A percentile compares a stretch with the other conserved stretches of the same genome.
phyloP scores from a whole-genome alignment of 2,113 vertebrate species.

The Nematolebias whitei region DNA sequence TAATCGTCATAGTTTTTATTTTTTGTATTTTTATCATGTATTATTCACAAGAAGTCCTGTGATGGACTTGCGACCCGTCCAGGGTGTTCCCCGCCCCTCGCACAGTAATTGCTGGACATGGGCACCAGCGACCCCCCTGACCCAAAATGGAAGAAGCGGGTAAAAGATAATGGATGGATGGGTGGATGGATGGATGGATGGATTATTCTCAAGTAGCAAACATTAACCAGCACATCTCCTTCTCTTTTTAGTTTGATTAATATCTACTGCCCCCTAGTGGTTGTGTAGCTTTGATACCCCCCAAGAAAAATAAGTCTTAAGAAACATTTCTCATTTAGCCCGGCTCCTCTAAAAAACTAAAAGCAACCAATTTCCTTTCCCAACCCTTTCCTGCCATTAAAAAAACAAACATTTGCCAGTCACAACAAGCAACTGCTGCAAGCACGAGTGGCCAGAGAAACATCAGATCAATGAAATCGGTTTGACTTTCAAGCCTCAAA shows the following conservation, averaged over 20 bases:
- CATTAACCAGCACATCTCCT: neutral
- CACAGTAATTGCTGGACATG: no score
- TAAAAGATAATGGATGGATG: no score
- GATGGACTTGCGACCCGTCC: no score
- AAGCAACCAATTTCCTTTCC: constrained; percentile 7
- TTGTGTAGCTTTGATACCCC: constrained; percentile 15
- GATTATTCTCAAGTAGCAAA: no score
- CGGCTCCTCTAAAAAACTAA: constrained; percentile 19
- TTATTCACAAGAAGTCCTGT: no score
- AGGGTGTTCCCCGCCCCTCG: no score
- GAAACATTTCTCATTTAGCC: constrained; percentile 14
- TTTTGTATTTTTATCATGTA: no score
- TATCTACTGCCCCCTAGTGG: constrained; percentile 75
- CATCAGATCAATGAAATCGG: constrained; percentile 76
- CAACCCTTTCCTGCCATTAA: constrained; percentile 1
- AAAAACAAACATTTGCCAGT: constrained; percentile 54
- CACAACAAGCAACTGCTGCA: constrained; percentile 51
- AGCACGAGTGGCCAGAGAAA: constrained; percentile 28
- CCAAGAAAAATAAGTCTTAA: constrained; percentile 15
- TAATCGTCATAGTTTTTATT: no score
- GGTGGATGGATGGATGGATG: no score
- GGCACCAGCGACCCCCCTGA: no score
- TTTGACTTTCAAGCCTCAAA: constrained; percentile 75
- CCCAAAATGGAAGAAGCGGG: no score
- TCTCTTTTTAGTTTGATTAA: constrained; percentile 35